Base-by-base conservation (phyloP, 2,797 vertebrate species). In the Dendrocincla fuliginosa region DNA sequence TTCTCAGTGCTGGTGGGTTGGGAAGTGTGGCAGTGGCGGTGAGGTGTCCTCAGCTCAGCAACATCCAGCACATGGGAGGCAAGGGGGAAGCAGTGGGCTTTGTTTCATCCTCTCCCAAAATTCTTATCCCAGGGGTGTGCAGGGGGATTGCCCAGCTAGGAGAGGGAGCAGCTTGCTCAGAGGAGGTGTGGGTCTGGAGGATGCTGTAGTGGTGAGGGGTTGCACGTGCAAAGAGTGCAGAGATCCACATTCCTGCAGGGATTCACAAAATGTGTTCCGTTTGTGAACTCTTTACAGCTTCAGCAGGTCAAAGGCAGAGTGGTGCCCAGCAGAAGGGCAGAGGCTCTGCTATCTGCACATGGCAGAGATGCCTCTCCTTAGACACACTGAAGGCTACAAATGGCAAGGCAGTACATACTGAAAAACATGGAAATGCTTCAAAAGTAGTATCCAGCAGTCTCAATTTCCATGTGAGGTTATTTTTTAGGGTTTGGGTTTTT, bases 101-200 rank as follows among this genome's bases (percentile, higher is more conserved):
- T 80, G 67, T 69, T 87, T 63, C 33, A 24, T 23, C 22, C 13
- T 14, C 24, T 70, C 35, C 49, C 33, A 57, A 87, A 89, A 75
- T 47, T 55, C 46, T 59, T 16, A 18, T 33, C 32, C 6, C 5
- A 23, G 50, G 15, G 5, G 1, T 42, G 32, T 75, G 49, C 1
- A 5, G 61, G n/a, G 18, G 37, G 32, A 20, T 42, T 24, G 5
- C 23, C 11, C 1, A 1, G 33, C 11, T 33, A 8, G 33, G 35
- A 84, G 52, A 61, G 22, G 35, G 16, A 16, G 22, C 4, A 6
- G 6, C 12, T 37, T 0, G 0, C 4, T 33, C 1, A 1, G 39
- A 46, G 52, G 60, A 50, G 30, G 32, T 0, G 1, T 44, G 33
- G 30, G 13, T 63, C 49, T 77, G 50, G 16, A 71, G n/a, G 52